phyloP scores from a whole-genome alignment of 2,888 invertebrate genomes.

The Phanerotoma sp. region DNA sequence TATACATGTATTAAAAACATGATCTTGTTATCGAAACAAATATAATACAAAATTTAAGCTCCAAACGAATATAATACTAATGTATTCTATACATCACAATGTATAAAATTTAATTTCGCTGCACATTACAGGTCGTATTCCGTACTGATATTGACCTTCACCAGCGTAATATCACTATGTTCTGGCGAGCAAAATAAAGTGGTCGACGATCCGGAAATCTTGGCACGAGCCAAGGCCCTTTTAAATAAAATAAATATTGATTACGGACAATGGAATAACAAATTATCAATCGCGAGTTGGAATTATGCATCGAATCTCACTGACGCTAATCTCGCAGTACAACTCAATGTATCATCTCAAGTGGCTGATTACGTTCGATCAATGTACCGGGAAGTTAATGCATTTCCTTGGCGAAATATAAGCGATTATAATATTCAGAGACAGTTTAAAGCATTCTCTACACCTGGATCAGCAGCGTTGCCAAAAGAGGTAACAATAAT shows the following conservation, averaged over 20 bases:
- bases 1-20: no score
- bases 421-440: slow-evolving; percentile 69
- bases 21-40: no score
- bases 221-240: slow-evolving; percentile 64
- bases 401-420: slow-evolving; percentile 74
- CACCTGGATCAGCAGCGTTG: slow-evolving; percentile 73
- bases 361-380: slow-evolving; percentile 63
- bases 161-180: neutral
- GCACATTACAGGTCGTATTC: neutral
- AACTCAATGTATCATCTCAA: slow-evolving; percentile 57
- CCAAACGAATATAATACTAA: no score
- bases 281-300: slow-evolving; percentile 69
- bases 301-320: slow-evolving; percentile 76
- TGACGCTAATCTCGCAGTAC: slow-evolving; percentile 66
- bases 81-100: no score
- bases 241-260: slow-evolving; percentile 66
- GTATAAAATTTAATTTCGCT: no score
- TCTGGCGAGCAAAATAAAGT: neutral
- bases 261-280: slow-evolving; percentile 63
- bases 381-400: slow-evolving; percentile 67
- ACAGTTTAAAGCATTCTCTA: slow-evolving; percentile 73
- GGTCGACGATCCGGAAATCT: slow-evolving; percentile 25
- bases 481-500: slow-evolving; percentile 61
- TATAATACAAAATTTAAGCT: no score
- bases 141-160: slow-evolving; percentile 14